Percentiles rank a stretch among this genome's conserved stretches.
These are phyloP conservation scores for Prunella fulvescens DNA, from an alignment of 2,113 vertebrate species.

Conservation along the genomic window DNA sequence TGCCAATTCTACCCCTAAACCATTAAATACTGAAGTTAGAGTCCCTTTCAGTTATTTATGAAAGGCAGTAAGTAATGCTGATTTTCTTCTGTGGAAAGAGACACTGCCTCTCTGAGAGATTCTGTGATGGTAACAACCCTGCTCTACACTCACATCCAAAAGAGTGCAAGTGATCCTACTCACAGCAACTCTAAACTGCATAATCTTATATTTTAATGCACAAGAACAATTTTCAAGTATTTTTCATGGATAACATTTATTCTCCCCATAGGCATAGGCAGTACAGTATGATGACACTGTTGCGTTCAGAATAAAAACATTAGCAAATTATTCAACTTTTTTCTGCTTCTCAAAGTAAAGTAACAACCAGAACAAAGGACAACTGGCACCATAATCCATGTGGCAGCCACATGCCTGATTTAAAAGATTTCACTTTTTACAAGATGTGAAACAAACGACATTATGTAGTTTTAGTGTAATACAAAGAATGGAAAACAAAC, in stretches of 20 bases:
- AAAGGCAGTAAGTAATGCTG: neutral
- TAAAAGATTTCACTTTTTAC: neutral
- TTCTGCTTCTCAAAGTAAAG: neutral
- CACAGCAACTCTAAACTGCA: neutral
- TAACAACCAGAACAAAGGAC: neutral
- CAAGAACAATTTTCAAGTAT: neutral
- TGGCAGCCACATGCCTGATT: neutral
- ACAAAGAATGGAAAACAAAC: neutral
- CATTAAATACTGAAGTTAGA: neutral
- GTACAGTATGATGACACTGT: neutral
- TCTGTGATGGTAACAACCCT: neutral
- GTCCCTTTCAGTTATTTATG: neutral
- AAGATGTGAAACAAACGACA: neutral
- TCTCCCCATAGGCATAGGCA: neutral
- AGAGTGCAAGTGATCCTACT: neutral
- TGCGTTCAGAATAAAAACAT: neutral
- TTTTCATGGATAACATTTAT: neutral
- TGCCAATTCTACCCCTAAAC: neutral
- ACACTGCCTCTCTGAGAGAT: neutral
- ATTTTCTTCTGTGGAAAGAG: neutral
- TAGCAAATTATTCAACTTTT: neutral
- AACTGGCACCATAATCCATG: neutral
- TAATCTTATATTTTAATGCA: neutral
- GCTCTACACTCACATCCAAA: neutral
- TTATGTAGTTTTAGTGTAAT: neutral